Evolutionary conservation across 2,113 vertebrate species (phyloP).

Genomic region (Xyliphius kryptos): DNA sequence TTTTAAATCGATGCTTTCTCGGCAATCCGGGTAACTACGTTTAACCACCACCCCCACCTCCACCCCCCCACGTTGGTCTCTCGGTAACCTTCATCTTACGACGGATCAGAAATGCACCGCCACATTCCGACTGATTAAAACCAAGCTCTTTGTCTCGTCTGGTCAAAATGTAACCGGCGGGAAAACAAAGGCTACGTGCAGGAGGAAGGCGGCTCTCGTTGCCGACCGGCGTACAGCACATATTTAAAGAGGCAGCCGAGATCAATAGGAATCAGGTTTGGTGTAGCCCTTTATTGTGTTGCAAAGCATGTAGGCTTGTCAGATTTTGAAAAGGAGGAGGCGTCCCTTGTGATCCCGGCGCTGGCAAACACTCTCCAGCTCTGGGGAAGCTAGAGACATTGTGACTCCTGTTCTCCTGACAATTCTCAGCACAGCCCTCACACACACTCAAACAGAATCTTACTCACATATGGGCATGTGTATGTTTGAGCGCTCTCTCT

Average conservation of each 20-base stretch:
- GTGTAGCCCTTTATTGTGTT: conserved; percentile 53
- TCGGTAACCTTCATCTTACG: too few relatives aligned
- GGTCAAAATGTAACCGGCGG: conserved; percentile 45
- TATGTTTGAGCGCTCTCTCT: conserved; percentile 6
- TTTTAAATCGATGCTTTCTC: too few relatives aligned
- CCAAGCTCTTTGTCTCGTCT: too few relatives aligned
- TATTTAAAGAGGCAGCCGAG: conserved; percentile 45
- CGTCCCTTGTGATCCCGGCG: conserved; percentile 48
- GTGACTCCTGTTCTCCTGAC: conserved; percentile 45
- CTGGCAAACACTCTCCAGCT: conserved; percentile 58
- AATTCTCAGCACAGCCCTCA: conserved; percentile 52
- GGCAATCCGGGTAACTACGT: too few relatives aligned
- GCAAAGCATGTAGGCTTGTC: conserved; percentile 54
- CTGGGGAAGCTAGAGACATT: conserved; percentile 50
- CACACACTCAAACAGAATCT: too few relatives aligned
- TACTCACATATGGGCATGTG: background rate
- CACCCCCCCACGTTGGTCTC: too few relatives aligned
- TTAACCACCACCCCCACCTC: too few relatives aligned
- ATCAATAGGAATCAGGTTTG: conserved; percentile 64
- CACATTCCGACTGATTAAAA: too few relatives aligned
- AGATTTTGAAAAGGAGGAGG: conserved; percentile 53
- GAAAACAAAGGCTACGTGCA: conserved; percentile 48
- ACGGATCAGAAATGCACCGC: too few relatives aligned
- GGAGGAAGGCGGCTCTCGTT: conserved; percentile 13
- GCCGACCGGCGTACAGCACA: conserved; percentile 39